Evolutionary conservation across 2,888 invertebrate genomes (phyloP).

Genomic region (Dusona sp.): DNA sequence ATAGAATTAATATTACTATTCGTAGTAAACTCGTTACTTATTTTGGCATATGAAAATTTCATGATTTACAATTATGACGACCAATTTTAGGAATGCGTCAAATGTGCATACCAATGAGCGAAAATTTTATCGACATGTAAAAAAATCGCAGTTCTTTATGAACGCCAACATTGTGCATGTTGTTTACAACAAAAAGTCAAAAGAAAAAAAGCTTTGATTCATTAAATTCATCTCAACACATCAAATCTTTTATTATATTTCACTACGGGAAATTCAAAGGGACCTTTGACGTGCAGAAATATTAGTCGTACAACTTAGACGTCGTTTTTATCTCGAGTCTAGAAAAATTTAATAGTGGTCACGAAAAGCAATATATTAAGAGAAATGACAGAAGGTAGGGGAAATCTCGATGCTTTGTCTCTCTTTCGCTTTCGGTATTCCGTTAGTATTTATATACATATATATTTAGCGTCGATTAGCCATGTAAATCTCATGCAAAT

Average conservation of each 20-base stretch:
- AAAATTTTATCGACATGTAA: constrained; percentile 12
- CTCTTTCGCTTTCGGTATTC: constrained; percentile 11
- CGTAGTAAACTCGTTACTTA: constrained; percentile 19
- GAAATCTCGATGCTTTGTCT: constrained; percentile 10
- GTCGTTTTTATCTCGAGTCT: neutral
- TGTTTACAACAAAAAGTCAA: neutral
- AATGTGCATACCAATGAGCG: constrained; percentile 5
- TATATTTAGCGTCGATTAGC: constrained; percentile 69
- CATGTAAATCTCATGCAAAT: constrained; percentile 82
- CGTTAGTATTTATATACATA: constrained; percentile 33
- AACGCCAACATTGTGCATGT: neutral
- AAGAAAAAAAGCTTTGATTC: neutral
- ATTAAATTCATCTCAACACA: constrained; percentile 13
- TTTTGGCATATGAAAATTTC: constrained; percentile 26
- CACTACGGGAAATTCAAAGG: too few species aligned
- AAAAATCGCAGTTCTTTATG: constrained; percentile 3
- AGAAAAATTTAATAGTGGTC: neutral
- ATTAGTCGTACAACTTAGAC: neutral
- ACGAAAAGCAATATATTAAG: constrained; percentile 43
- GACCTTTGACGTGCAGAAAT: neutral
- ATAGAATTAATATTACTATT: constrained; percentile 37
- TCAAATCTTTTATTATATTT: neutral
- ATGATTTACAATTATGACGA: constrained; percentile 17
- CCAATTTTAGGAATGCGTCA: neutral
- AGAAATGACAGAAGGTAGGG: constrained; percentile 40